Conservation (phyloP, 2,113 vertebrate genomes). For the Thymallus thymallus region DNA sequence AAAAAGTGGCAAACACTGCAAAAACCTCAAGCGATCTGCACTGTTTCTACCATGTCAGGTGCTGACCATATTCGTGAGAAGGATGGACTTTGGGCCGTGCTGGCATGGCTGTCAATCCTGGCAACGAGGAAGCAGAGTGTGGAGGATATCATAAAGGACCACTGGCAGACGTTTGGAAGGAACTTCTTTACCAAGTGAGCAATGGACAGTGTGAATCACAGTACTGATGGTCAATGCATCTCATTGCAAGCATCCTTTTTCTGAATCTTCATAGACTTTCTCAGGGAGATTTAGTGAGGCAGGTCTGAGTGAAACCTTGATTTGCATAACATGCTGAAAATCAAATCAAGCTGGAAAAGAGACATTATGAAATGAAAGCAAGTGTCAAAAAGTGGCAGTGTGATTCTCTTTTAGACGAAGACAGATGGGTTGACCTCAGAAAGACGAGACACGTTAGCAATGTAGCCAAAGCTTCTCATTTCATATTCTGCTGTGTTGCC, state of each 20-base stretch:
- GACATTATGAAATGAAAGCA: too few species aligned
- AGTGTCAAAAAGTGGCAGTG: too few species aligned
- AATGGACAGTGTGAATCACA: background rate
- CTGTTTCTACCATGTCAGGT: constrained; percentile 67
- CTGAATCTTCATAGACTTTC: background rate
- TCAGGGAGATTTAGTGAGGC: background rate
- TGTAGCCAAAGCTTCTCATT: too few species aligned
- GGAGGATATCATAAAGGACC: constrained; percentile 89
- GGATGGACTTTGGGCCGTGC: constrained; percentile 94
- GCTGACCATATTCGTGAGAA: constrained; percentile 96
- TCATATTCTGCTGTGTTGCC: background rate
- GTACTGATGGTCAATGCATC: constrained; percentile 35
- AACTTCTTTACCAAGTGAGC: constrained; percentile 94
- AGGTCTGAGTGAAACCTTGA: background rate
- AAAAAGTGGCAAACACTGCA: background rate
- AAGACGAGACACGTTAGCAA: too few species aligned
- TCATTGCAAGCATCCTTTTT: background rate
- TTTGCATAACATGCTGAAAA: background rate
- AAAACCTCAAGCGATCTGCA: background rate
- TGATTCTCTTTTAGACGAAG: too few species aligned
- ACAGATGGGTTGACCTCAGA: background rate
- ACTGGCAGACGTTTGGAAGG: constrained; percentile 93
- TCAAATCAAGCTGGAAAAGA: background rate
- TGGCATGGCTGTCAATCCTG: constrained; percentile 95
- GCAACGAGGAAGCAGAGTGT: constrained; percentile 87